Conservation (phyloP, 30 jellyfish, hydroid and myxozoan species). For the Aurelia sp. region DNA sequence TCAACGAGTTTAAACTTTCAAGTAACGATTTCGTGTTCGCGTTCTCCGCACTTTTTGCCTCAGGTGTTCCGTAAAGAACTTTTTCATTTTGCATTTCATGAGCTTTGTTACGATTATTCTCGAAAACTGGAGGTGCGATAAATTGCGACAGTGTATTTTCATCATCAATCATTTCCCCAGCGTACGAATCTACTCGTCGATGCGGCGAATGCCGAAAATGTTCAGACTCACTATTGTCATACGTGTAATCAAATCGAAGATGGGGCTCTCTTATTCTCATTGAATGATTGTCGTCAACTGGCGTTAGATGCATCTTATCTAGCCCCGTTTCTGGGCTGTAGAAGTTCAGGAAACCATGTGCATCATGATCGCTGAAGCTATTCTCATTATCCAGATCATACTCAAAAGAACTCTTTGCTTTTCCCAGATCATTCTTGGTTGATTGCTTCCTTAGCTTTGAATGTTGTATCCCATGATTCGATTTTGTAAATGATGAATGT, state of each 20-base stretch:
- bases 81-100: constrained; percentile 26
- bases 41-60: constrained; percentile 70
- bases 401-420: constrained; percentile 50
- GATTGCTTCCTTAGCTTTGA: constrained; percentile 24
- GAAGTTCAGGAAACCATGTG: constrained; percentile 16
- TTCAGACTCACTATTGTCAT: constrained; percentile 6
- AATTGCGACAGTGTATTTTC: constrained; percentile 88
- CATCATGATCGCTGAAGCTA: not conserved
- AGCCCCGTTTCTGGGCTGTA: constrained; percentile 46
- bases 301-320: constrained; percentile 38
- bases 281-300: constrained; percentile 37
- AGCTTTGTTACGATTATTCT: constrained; percentile 29
- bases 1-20: constrained; percentile 71
- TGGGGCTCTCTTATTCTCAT: constrained; percentile 36
- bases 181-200: constrained; percentile 69
- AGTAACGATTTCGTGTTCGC: constrained; percentile 76
- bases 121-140: constrained; percentile 96
- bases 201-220: constrained; percentile 9
- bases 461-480: not conserved
- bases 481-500: not conserved
- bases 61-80: constrained; percentile 70
- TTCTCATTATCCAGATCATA: constrained; percentile 28
- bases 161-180: constrained; percentile 91
- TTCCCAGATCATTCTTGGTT: constrained; percentile 42
- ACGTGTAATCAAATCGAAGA: constrained; percentile 27